Base-by-base conservation (phyloP, 2,888 invertebrate species). In the Euphydryas editha region DNA sequence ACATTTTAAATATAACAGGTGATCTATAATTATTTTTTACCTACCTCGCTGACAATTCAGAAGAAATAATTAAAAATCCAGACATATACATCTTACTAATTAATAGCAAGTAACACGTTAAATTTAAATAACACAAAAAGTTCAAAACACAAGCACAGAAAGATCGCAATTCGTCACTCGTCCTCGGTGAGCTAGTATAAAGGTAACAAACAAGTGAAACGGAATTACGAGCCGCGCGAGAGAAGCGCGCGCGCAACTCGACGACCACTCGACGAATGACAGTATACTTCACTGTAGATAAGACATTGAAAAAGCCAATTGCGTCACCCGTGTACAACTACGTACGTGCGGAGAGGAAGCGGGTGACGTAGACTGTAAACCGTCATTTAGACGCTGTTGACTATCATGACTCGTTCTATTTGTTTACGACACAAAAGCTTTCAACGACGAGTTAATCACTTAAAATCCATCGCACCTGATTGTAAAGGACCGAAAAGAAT, bases 241-340 rank as follows among this genome's bases (percentile, higher is more conserved):
- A 84, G 75, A 75, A 77, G 91, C 81, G 91, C 87, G 88, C 82
- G 90, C 91, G 88, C 91, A 89, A 80, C 87, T 81, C 87, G 79
- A 76, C 85, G 86, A 76, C 79, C 88, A 84, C 90, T 86, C 87
- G 85, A 76, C 86, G 90, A 92, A 86, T 91, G 92, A 91, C 91
- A 90, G 88, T 90, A 89, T 84, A 87, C 87, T 85, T 87, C 87
- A 81, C 83, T 82, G 87, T 86, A 90, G 91, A 91, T 92, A 92
- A 92, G 92, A 91, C 92, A 91, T 92, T 92, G 92, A 92, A 92
- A 92, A 91, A 90, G 88, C 89, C 90, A 90, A 90, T 91, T 92
- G 92, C 92, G 92, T 92, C 92, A 91, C 88, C 80, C 77, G 78
- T 74, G 86, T 88, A 86, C 89, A 81, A 84, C 91, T 88, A 90